Percentiles rank a stretch among this genome's conserved stretches.
Conservation (phyloP, 2,113 vertebrate species). For the sheep (Ovis aries) region DNA sequence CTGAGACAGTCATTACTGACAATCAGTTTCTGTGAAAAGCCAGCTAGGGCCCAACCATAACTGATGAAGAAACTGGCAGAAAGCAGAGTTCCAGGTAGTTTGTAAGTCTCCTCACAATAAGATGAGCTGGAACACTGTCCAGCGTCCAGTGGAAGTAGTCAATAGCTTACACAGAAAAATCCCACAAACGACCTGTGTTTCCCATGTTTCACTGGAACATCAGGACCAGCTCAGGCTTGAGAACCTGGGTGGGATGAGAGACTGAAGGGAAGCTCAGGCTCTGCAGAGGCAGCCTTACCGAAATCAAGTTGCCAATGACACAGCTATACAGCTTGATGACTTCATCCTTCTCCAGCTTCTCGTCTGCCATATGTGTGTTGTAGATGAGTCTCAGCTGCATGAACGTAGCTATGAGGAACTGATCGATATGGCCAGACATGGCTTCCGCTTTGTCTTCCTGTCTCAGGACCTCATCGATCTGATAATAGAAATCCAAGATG, state of each 20-base stretch:
- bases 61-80: constrained; percentile 11
- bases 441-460: constrained; percentile 97
- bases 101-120: not conserved
- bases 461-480: constrained; percentile 97
- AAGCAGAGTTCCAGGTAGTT: not conserved
- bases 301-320: constrained; percentile 98
- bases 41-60: not conserved
- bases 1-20: not conserved
- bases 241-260: not conserved
- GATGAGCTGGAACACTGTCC: not conserved
- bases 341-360: constrained; percentile 93
- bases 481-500: constrained; percentile 47
- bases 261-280: not conserved
- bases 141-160: not conserved
- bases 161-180: not conserved
- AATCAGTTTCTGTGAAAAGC: not conserved
- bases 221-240: not conserved
- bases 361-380: constrained; percentile 96
- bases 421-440: constrained; percentile 99
- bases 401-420: constrained; percentile 97
- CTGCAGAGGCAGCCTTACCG: constrained; percentile 83
- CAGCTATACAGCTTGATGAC: constrained; percentile 98
- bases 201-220: not conserved
- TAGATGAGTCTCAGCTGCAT: constrained; percentile 97
- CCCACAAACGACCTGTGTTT: not conserved